Evolutionary conservation across 2,888 invertebrate genomes (phyloP), one percentile per base, ranked within the genome.

Genomic region (Rhopalosiphum nymphaeae): DNA sequence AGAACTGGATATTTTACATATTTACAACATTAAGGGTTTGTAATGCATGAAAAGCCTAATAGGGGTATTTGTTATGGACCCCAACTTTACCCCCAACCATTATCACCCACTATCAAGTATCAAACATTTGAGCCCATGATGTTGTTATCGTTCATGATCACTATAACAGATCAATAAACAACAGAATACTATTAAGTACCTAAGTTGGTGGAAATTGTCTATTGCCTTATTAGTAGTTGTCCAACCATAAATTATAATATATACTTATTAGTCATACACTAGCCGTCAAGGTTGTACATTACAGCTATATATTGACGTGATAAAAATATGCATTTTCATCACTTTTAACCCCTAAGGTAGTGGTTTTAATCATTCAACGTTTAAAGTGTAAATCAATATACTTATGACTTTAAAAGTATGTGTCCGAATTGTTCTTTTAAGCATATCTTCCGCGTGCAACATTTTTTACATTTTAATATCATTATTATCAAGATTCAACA

Each of bases 301-400:
- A 53, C 21, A 53, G 16, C 0, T 36, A 36, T 42, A 36, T 78
- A 78, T 78, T 78, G 36, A 44, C 3, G 44, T 44, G 44, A 29
- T 89, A 29, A 89, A 57, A 89, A 86, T 86, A 91, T 57, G 91
- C 91, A 26, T 87, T 85, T 61, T 26, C 92, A 61, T 92, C 92
- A 87, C 49, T 92, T 92, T 87, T 36, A 87, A 87, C 61, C 86
- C 86, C 57, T 44, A 26, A 29, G 61, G 86, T 29, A 92, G 46
- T n/a, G 36, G 3, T 56, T 49, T 67, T 61, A 92, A 67, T 87
- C 78, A 78, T 42, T 49, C 36, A 1, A 36, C 25, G 46, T 13
- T 26, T 87, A 42, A 87, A 87, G 86, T 86, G 49, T 87, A 87
- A 87, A 92, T 92, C 86, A 87, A 92, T 92, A 92, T 86, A 86